phyloP scores from a whole-genome alignment of 2,888 invertebrate genomes.

The Andricus curvator region DNA sequence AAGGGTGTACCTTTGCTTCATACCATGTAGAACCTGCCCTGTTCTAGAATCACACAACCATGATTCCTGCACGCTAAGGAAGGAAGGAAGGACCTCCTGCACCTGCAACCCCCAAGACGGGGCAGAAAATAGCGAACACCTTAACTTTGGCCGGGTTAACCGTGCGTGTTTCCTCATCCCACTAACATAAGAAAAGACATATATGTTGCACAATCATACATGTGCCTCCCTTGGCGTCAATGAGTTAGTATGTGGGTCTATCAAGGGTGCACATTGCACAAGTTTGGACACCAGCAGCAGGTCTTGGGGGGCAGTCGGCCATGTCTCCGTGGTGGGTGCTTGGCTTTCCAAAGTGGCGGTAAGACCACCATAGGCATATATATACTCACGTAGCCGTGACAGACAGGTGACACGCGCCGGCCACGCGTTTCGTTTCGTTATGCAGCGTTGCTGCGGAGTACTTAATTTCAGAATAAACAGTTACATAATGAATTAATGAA shows the following conservation, averaged over 20 bases:
- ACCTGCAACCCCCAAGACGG: slow-evolving; percentile 77
- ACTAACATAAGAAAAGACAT: background rate
- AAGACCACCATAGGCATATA: slow-evolving; percentile 45
- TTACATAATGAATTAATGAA: slow-evolving; percentile 28
- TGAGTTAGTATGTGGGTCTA: background rate
- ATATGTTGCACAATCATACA: background rate
- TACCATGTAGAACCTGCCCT: slow-evolving; percentile 58
- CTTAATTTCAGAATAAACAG: slow-evolving; percentile 52
- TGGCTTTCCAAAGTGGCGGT: slow-evolving; percentile 56
- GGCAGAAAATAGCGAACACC: slow-evolving; percentile 25
- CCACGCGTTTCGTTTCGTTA: slow-evolving; percentile 67
- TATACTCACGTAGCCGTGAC: slow-evolving; percentile 72
- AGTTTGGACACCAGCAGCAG: slow-evolving; percentile 50
- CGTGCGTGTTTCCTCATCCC: background rate
- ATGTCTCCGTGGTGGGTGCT: slow-evolving; percentile 71
- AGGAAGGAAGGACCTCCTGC: slow-evolving; percentile 62
- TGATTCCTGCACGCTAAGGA: slow-evolving; percentile 72
- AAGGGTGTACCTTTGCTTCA: slow-evolving; percentile 43
- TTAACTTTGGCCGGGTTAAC: background rate
- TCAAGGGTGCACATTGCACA: background rate
- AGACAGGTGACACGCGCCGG: slow-evolving; percentile 77
- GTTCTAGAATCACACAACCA: slow-evolving; percentile 73
- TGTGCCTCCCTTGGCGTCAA: background rate
- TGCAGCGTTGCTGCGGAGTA: slow-evolving; percentile 46
- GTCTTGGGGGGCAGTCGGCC: slow-evolving; percentile 69